Evolutionary conservation across 2,113 vertebrate species (phyloP).

Genomic region (Ramphastos sulfuratus): DNA sequence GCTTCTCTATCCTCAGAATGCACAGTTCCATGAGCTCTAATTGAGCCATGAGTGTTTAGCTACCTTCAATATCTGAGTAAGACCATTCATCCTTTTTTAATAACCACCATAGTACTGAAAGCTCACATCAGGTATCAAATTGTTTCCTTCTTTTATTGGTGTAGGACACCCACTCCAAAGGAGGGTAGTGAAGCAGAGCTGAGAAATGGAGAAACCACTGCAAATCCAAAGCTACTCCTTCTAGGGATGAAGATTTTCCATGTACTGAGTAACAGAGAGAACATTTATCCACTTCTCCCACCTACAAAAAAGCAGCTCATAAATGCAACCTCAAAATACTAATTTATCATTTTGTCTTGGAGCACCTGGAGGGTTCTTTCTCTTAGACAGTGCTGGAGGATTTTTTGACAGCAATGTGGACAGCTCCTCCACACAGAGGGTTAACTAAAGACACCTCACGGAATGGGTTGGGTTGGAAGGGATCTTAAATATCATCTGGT

Average conservation of each 20-base stretch:
- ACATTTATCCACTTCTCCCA: neutral
- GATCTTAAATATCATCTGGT: too few species aligned
- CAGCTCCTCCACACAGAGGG: neutral
- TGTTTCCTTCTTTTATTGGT: constrained; percentile 15
- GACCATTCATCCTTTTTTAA: constrained; percentile 14
- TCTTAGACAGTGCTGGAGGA: neutral
- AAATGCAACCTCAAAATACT: neutral
- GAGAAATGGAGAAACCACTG: neutral
- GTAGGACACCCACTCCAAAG: neutral
- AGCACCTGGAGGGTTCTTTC: neutral
- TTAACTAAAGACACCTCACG: neutral
- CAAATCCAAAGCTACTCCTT: neutral
- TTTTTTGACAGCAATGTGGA: neutral
- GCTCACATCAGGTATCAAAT: neutral
- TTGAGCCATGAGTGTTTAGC: neutral
- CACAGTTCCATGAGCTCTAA: neutral
- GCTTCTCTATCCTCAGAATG: neutral
- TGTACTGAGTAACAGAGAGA: neutral
- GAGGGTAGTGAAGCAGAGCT: neutral
- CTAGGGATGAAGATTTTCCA: neutral
- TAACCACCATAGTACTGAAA: constrained; percentile 41
- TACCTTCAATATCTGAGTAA: constrained; percentile 18
- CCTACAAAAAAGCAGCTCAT: neutral
- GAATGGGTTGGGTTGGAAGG: too few species aligned
- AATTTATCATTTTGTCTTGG: neutral